Base-by-base conservation (phyloP, 2,797 vertebrate genomes). In the Sebastes hubbsi region DNA sequence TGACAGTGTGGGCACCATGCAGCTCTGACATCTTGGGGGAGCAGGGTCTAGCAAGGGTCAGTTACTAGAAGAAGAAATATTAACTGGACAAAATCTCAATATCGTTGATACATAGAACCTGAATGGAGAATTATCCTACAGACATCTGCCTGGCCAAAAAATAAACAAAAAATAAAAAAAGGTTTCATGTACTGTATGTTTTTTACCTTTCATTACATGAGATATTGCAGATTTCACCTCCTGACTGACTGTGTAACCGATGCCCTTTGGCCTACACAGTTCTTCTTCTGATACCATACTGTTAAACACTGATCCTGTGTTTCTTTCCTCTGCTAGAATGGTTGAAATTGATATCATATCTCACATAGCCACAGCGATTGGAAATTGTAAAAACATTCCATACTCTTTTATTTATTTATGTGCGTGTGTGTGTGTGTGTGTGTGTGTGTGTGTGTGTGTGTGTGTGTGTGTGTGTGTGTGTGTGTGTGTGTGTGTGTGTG, bases 391-490 rank as follows among this genome's bases (percentile, higher is more conserved):
- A 71, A 87, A 81, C 5, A 77, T 78, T 74, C 56, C 59, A 27
- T 29, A 69, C 46, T 42, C 25, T 36, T 87, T 77, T 68, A 90
- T 90, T 87, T 89, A 86, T 89, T 87, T 75, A 77, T 70, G 75
- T 36, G 63, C 52, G 29, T 77, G 62, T 25, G 60, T 80, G 70
- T 24, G 24, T 73, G 54, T 24, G 24, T 68, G 59, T 78, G 67
- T 42, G 38, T 0, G 36, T 77, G 80, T 55, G 29, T 24, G 24
- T 68, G 59, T 78, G 67, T 42, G 38, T 0, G 36, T 77, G 80
- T 34, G 18, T 55, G 29, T 24, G 24, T 68, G 59, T 78, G 67
- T 42, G 38, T n/a, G n/a, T n/a, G n/a, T n/a, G n/a, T n/a, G n/a
- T n/a, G n/a, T n/a, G n/a, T n/a, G n/a, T n/a, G n/a, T n/a, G n/a